These are phyloP conservation scores for Cheracebus regulus DNA, from an alignment of 2,797 vertebrate species.

Conservation along the genomic window DNA sequence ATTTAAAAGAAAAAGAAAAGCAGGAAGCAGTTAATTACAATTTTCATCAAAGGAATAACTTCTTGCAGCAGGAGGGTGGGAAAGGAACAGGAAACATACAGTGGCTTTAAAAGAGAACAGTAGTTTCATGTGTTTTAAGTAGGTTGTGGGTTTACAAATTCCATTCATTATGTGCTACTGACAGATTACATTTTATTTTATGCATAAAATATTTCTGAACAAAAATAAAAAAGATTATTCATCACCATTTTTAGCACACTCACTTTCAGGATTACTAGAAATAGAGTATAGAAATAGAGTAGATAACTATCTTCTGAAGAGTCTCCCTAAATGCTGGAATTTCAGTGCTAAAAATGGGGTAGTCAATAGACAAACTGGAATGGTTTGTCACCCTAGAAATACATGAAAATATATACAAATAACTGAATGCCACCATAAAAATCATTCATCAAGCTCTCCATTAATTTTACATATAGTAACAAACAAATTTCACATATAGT, in stretches of 20 bases:
- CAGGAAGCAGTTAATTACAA: neutral
- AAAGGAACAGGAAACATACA: neutral
- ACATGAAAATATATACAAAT: neutral
- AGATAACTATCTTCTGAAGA: neutral
- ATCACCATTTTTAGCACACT: neutral
- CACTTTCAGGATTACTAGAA: neutral
- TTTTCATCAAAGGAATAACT: neutral
- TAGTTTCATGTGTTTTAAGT: neutral
- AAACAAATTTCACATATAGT: neutral
- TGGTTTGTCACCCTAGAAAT: neutral
- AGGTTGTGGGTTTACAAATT: neutral
- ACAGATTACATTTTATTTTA: neutral
- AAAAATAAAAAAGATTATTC: neutral
- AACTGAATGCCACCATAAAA: neutral
- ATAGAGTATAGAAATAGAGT: neutral
- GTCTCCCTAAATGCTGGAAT: neutral
- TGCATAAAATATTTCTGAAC: neutral
- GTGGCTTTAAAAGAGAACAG: neutral
- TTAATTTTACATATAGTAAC: neutral
- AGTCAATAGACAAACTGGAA: neutral
- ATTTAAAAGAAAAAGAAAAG: neutral
- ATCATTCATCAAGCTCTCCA: neutral
- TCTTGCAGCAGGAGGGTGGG: neutral
- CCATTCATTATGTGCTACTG: neutral
- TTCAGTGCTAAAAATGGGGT: neutral